A percentile compares a stretch with the other conserved stretches of the same genome.
phyloP scores from a whole-genome alignment of 2,888 invertebrate genomes.

The Platycnemis pennipes region DNA sequence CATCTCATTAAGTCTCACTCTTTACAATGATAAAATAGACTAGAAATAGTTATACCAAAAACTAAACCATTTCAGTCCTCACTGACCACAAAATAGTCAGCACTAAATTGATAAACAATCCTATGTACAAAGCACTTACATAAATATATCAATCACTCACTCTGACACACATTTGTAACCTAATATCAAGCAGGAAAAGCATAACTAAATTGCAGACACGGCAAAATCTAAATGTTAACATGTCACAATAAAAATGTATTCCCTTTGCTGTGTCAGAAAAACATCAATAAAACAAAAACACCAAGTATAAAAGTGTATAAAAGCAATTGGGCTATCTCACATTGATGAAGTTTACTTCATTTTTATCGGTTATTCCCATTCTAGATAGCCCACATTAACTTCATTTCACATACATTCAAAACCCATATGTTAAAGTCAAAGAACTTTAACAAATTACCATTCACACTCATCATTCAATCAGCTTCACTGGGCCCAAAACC shows the following conservation, averaged over 20 bases:
- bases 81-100: slow-evolving; percentile 44
- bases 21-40: slow-evolving; percentile 51
- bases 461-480: slow-evolving; percentile 42
- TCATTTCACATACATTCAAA: slow-evolving; percentile 43
- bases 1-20: slow-evolving; percentile 38
- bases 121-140: slow-evolving; percentile 61
- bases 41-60: slow-evolving; percentile 64
- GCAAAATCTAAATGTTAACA: slow-evolving; percentile 47
- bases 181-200: slow-evolving; percentile 56
- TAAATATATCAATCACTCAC: slow-evolving; percentile 48
- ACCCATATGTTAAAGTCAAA: slow-evolving; percentile 31
- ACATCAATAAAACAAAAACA: slow-evolving; percentile 59
- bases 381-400: slow-evolving; percentile 25
- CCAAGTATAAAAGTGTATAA: slow-evolving; percentile 65
- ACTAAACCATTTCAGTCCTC: slow-evolving; percentile 59
- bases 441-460: neutral
- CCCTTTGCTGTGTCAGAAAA: slow-evolving; percentile 47
- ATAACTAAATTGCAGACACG: slow-evolving; percentile 53
- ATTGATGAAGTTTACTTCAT: slow-evolving; percentile 41
- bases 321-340: slow-evolving; percentile 56
- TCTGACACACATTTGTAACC: slow-evolving; percentile 13
- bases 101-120: slow-evolving; percentile 46
- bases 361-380: neutral
- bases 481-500: slow-evolving; percentile 39
- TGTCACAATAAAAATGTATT: slow-evolving; percentile 47